phyloP scores from a whole-genome alignment of 2,113 vertebrate genomes.

The Monopterus albus region DNA sequence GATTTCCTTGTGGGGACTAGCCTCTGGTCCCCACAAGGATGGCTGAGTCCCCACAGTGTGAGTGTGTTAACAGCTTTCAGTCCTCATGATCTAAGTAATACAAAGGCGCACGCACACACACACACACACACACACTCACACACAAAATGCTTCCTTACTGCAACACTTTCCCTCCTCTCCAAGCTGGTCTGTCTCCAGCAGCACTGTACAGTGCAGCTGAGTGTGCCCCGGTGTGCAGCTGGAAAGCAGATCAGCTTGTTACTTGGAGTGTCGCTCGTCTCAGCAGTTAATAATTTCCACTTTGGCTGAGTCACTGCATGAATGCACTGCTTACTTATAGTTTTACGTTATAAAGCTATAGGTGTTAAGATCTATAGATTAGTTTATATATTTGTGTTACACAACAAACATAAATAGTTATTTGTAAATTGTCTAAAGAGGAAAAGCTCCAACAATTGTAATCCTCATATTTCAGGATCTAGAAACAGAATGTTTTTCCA shows the following conservation, averaged over 20 bases:
- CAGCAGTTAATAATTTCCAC: conserved; percentile 48
- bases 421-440: neutral
- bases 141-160: conserved; percentile 2
- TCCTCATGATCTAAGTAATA: too few species aligned
- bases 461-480: too few species aligned
- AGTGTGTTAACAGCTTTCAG: too few species aligned
- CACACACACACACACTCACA: conserved; percentile 22
- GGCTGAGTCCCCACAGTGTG: too few species aligned
- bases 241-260: conserved; percentile 58
- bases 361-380: neutral
- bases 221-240: conserved; percentile 54
- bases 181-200: conserved; percentile 36
- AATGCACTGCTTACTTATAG: conserved; percentile 10
- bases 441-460: too few species aligned
- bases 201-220: conserved; percentile 47
- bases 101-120: too few species aligned
- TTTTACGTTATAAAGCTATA: neutral
- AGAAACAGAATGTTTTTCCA: too few species aligned
- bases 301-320: conserved; percentile 25
- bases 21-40: too few species aligned
- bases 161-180: conserved; percentile 27
- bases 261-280: conserved; percentile 35
- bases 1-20: too few species aligned
- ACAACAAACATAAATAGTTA: neutral
- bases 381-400: neutral